Evolutionary conservation across 2,888 invertebrate species (phyloP).

Genomic region (Proisotoma minuta): DNA sequence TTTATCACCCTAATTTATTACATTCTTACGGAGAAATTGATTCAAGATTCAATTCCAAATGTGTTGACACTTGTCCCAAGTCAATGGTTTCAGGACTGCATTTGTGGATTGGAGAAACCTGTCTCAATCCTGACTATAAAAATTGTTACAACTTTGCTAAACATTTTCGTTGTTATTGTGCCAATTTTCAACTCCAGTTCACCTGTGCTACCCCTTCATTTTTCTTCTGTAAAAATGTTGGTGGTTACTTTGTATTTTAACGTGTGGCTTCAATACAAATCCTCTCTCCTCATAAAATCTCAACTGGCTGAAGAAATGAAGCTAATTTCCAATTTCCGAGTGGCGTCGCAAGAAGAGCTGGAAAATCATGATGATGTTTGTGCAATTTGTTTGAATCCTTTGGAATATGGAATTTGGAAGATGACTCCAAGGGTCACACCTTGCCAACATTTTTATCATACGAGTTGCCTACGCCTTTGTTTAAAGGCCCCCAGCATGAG

Average conservation of each 20-base stretch:
- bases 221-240: conserved; percentile 60
- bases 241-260: conserved; percentile 62
- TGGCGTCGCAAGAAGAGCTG: conserved; percentile 64
- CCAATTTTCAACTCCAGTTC: conserved; percentile 53
- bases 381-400: conserved; percentile 67
- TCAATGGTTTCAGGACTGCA: conserved; percentile 31
- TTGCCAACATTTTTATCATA: conserved; percentile 75
- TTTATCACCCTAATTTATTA: conserved; percentile 66
- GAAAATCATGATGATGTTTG: conserved; percentile 69
- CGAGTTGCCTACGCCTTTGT: conserved; percentile 68
- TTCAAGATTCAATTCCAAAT: conserved; percentile 36
- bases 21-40: conserved; percentile 57
- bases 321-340: conserved; percentile 59
- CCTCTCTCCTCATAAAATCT: conserved; percentile 58
- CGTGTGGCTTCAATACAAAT: conserved; percentile 62
- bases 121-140: conserved; percentile 65
- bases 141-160: conserved; percentile 58
- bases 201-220: neutral
- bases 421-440: conserved; percentile 74
- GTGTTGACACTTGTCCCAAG: conserved; percentile 30
- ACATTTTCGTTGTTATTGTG: conserved; percentile 56
- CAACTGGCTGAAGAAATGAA: conserved; percentile 60
- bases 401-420: too few relatives aligned
- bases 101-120: conserved; percentile 60
- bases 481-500: conserved; percentile 57